phyloP scores from a whole-genome alignment of 2,888 invertebrate genomes.

The Rhogogaster chlorosoma region DNA sequence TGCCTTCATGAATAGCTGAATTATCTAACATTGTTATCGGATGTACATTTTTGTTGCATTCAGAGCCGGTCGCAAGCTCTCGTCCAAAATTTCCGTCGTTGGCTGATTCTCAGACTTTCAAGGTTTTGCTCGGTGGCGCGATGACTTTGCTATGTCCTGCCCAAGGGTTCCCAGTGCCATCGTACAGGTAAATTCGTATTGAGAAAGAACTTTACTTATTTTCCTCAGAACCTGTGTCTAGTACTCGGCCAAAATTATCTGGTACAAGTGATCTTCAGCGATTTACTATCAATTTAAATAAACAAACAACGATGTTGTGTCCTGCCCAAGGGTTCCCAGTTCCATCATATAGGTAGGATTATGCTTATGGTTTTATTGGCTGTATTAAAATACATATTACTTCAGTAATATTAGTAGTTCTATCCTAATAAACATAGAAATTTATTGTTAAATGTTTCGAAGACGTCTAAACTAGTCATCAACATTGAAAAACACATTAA shows the following conservation, averaged over 20 bases:
- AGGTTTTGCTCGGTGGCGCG: conserved; percentile 73
- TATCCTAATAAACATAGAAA: background rate
- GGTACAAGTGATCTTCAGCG: conserved; percentile 73
- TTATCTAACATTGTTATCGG: conserved; percentile 31
- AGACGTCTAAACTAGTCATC: background rate
- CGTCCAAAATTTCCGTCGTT: conserved; percentile 83
- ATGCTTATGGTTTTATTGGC: background rate
- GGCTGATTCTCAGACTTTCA: conserved; percentile 76
- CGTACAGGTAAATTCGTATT: conserved; percentile 76
- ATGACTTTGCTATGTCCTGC: conserved; percentile 79
- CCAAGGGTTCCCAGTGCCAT: conserved; percentile 80
- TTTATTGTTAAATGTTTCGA: background rate
- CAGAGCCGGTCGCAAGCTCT: conserved; percentile 82
- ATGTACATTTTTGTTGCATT: conserved; percentile 56
- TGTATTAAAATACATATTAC: background rate
- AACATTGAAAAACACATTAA: background rate
- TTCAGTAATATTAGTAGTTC: background rate
- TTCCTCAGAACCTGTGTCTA: conserved; percentile 80
- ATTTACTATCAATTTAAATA: conserved; percentile 71
- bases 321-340: conserved; percentile 79
- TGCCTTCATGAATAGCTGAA: conserved; percentile 12
- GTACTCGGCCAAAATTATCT: conserved; percentile 80
- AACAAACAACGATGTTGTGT: conserved; percentile 77
- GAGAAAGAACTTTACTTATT: conserved; percentile 9
- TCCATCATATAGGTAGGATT: conserved; percentile 77